Percentiles rank a stretch among this genome's conserved stretches.
Conservation (phyloP, 2,888 invertebrate genomes). For the Phalangium opilio region DNA sequence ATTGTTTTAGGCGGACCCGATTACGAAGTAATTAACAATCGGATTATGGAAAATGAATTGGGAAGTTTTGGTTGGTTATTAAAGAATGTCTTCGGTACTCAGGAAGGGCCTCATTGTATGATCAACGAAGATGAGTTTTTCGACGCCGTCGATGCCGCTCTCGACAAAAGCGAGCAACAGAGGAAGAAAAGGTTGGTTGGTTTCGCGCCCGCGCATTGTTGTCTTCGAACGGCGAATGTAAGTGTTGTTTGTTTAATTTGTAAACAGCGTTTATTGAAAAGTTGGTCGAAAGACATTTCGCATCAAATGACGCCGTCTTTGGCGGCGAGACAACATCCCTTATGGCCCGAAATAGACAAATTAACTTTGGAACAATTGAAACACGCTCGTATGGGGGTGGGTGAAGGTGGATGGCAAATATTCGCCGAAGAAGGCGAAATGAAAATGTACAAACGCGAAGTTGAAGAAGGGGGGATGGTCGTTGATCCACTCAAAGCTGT, state of each 20-base stretch:
- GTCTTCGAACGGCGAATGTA: no score
- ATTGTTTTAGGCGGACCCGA: conserved; percentile 68
- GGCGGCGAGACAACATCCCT: conserved; percentile 40
- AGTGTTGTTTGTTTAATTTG: background rate
- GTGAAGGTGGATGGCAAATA: conserved; percentile 85
- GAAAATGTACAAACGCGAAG: conserved; percentile 90
- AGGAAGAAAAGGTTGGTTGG: conserved; percentile 41
- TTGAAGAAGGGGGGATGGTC: conserved; percentile 89
- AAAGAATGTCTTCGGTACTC: conserved; percentile 24
- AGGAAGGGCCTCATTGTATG: conserved; percentile 95
- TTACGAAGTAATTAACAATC: conserved; percentile 58
- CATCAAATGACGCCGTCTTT: conserved; percentile 6
- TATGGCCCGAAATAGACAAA: conserved; percentile 77
- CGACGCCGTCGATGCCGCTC: conserved; percentile 93
- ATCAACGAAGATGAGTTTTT: conserved; percentile 97
- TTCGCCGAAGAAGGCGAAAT: conserved; percentile 99
- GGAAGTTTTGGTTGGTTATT: no score
- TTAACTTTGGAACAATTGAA: conserved; percentile 75
- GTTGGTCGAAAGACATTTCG: background rate
- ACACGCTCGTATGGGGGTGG: conserved; percentile 54
- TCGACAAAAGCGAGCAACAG: conserved; percentile 94
- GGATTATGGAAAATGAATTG: no score
- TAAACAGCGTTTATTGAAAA: background rate
- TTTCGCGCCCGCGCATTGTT: no score
- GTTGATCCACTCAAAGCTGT: conserved; percentile 96